phyloP scores from a whole-genome alignment of 2,888 invertebrate species.

The Mellilla xanthometata region DNA sequence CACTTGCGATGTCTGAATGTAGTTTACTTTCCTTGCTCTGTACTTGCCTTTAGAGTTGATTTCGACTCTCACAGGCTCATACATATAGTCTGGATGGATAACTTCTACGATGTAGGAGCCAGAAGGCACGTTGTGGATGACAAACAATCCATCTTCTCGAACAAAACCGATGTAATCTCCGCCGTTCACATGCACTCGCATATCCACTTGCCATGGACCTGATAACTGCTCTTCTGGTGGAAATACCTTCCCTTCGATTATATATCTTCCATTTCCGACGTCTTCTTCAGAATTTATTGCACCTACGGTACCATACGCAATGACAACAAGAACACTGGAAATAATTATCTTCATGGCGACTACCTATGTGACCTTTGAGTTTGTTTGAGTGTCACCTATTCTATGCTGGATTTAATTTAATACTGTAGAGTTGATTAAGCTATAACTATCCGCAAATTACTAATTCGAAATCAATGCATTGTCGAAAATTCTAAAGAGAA shows the following conservation, averaged over 20 bases:
- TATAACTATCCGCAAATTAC: no score
- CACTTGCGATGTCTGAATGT: constrained; percentile 95
- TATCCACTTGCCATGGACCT: constrained; percentile 89
- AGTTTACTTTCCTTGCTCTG: constrained; percentile 96
- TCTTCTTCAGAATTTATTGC: constrained; percentile 65
- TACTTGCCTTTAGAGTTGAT: constrained; percentile 99
- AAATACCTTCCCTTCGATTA: constrained; percentile 91
- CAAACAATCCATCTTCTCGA: constrained; percentile 95
- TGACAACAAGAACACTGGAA: constrained; percentile 17
- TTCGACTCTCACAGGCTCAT: constrained; percentile 97
- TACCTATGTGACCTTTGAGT: no score
- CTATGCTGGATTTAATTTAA: no score
- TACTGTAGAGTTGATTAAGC: no score
- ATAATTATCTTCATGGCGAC: constrained; percentile 21
- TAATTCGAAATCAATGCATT: no score
- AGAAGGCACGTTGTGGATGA: constrained; percentile 92
- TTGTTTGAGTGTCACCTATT: no score
- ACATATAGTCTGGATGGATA: constrained; percentile 93
- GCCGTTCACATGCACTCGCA: constrained; percentile 92
- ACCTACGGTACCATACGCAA: constrained; percentile 34
- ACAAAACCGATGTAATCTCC: constrained; percentile 94
- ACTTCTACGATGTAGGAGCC: constrained; percentile 98
- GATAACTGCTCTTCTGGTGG: constrained; percentile 85
- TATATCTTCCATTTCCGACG: constrained; percentile 81
- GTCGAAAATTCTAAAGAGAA: no score